A percentile compares a stretch with the other conserved stretches of the same genome.
Evolutionary conservation across 2,888 invertebrate genomes (phyloP).

Genomic region (Hipparchia sbordonii): DNA sequence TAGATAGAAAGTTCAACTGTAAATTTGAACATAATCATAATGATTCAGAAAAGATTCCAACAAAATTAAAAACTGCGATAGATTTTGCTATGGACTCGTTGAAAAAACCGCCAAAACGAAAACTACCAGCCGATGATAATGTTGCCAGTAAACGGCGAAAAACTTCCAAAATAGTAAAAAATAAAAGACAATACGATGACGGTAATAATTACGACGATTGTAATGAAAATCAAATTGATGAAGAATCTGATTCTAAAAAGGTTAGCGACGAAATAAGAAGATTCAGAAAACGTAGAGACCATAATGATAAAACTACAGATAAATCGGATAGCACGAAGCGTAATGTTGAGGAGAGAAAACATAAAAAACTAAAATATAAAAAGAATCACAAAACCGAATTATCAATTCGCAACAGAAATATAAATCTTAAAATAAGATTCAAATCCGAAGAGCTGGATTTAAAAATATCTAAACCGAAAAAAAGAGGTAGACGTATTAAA

Average conservation of each 20-base stretch:
- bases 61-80: background rate
- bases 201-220: background rate
- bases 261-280: background rate
- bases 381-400: slow-evolving; percentile 37
- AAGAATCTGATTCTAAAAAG: background rate
- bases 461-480: slow-evolving; percentile 47
- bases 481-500: slow-evolving; percentile 23
- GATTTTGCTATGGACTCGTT: slow-evolving; percentile 10
- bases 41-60: slow-evolving; percentile 6
- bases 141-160: slow-evolving; percentile 28
- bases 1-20: slow-evolving; percentile 45
- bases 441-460: slow-evolving; percentile 51
- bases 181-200: background rate
- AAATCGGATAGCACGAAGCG: background rate
- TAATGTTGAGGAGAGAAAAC: background rate
- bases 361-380: slow-evolving; percentile 34
- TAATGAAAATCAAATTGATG: background rate
- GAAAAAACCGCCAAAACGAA: slow-evolving; percentile 38
- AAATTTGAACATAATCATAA: slow-evolving; percentile 24
- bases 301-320: background rate
- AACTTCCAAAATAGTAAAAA: slow-evolving; percentile 28
- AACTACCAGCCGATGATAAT: slow-evolving; percentile 27
- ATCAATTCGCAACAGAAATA: slow-evolving; percentile 44
- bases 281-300: background rate
- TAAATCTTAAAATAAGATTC: slow-evolving; percentile 61